These are phyloP conservation scores for Trididemnum miniatum DNA, from an alignment of 23 tunicate genomes.

Conservation along the genomic window DNA sequence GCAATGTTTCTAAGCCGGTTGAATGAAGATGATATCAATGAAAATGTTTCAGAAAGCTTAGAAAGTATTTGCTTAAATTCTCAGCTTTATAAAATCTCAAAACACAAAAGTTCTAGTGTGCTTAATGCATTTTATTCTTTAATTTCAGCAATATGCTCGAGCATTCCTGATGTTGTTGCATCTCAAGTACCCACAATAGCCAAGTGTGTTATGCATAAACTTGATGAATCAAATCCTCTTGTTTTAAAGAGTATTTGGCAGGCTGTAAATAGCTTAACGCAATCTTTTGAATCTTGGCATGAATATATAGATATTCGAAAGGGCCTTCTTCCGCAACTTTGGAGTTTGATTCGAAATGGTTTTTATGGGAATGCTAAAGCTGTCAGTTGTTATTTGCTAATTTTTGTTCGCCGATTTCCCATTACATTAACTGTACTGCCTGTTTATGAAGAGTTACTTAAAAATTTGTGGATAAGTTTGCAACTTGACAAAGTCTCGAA, in stretches of 20 bases:
- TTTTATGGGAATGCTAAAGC: constrained; percentile 68
- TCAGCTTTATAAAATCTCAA: constrained; percentile 76
- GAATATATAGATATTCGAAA: constrained; percentile 64
- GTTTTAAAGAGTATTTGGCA: constrained; percentile 51
- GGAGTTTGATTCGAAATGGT: constrained; percentile 46
- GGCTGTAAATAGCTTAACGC: constrained; percentile 46
- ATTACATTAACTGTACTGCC: constrained; percentile 23
- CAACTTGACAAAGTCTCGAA: constrained; percentile 5
- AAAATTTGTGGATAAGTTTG: constrained; percentile 25
- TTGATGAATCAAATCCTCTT: constrained; percentile 50
- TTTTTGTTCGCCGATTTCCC: constrained; percentile 51
- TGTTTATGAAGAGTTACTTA: constrained; percentile 55
- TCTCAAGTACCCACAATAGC: constrained; percentile 21
- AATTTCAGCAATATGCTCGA: constrained; percentile 29
- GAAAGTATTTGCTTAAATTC: constrained; percentile 30
- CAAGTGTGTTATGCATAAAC: constrained; percentile 50
- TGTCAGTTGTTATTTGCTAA: constrained; percentile 36
- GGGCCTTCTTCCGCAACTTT: constrained; percentile 69
- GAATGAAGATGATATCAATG: background rate
- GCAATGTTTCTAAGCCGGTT: constrained; percentile 39
- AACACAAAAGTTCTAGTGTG: constrained; percentile 44
- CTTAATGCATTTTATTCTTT: constrained; percentile 55
- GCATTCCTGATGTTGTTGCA: constrained; percentile 24
- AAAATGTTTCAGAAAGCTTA: background rate
- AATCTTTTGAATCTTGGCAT: constrained; percentile 46